Conservation (phyloP, 2,797 vertebrate genomes). For the Oreortyx pictus region DNA sequence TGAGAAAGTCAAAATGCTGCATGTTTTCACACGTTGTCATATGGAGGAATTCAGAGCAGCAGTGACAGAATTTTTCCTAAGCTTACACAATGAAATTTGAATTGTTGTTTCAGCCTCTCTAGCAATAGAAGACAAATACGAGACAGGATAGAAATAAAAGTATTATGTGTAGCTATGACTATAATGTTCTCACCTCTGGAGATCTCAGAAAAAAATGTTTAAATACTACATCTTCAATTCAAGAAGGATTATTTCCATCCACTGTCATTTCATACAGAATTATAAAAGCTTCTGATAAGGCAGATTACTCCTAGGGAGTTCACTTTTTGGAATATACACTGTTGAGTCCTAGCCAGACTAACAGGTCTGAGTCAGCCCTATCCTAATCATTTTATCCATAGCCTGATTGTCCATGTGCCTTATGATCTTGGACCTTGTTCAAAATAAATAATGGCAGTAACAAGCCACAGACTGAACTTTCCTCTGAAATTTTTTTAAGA, state of each 20-base stretch:
- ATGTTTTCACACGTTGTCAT: not conserved
- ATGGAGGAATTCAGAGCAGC: not conserved
- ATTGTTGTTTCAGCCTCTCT: not conserved
- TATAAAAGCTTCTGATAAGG: constrained; percentile 70
- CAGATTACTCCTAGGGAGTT: constrained; percentile 70
- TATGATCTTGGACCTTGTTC: constrained; percentile 69
- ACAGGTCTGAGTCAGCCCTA: constrained; percentile 75
- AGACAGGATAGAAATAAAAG: constrained; percentile 8
- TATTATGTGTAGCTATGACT: not conserved
- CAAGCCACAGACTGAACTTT: constrained; percentile 71
- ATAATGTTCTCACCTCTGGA: constrained; percentile 5
- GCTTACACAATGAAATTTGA: not conserved
- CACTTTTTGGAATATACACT: constrained; percentile 72
- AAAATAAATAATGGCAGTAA: constrained; percentile 75
- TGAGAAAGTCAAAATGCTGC: not conserved
- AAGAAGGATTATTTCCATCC: constrained; percentile 42
- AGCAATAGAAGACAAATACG: not conserved
- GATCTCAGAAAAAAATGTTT: not conserved
- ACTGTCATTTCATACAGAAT: constrained; percentile 26
- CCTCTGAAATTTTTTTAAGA: constrained; percentile 60
- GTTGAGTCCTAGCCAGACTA: constrained; percentile 62
- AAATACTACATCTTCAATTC: not conserved
- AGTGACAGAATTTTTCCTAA: not conserved
- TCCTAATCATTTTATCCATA: constrained; percentile 72
- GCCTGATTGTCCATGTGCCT: constrained; percentile 73